Conservation (phyloP, 2,888 invertebrate genomes). For the Caenorhabditis sp. region DNA sequence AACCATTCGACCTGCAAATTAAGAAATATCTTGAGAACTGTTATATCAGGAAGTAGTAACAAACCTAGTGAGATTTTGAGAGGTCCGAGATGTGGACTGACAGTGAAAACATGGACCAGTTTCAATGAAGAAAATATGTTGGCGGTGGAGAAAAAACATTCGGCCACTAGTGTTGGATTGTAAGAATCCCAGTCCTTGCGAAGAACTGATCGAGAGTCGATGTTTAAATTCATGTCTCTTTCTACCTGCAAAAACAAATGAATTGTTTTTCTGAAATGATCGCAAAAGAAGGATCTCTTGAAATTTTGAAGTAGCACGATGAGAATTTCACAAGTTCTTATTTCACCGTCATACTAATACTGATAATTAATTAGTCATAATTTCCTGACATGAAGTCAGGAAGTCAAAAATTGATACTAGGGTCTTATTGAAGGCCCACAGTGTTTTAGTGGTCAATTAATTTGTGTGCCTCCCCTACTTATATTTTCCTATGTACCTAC, state of each 20-base stretch:
- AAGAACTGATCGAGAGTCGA: conserved; percentile 17
- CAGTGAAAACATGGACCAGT: conserved; percentile 88
- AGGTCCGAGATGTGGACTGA: conserved; percentile 90
- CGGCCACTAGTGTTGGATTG: conserved; percentile 96
- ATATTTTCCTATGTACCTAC: too few relatives aligned
- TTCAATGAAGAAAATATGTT: conserved; percentile 95
- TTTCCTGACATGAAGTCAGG: too few relatives aligned
- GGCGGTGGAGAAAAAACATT: conserved; percentile 95
- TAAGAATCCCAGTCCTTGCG: conserved; percentile 88
- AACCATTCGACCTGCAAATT: conserved; percentile 74
- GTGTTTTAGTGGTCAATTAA: too few relatives aligned
- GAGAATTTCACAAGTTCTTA: too few relatives aligned
- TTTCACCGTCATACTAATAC: too few relatives aligned
- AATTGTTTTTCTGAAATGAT: too few relatives aligned
- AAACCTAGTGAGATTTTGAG: conserved; percentile 86
- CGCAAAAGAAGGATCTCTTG: too few relatives aligned
- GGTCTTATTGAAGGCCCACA: too few relatives aligned
- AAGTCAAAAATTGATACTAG: too few relatives aligned
- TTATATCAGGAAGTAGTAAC: neutral
- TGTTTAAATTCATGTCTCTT: conserved; percentile 22
- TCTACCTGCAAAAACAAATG: conserved; percentile 33
- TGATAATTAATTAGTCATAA: too few relatives aligned
- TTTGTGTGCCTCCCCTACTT: too few relatives aligned
- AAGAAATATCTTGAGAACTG: neutral
- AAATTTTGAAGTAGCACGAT: too few relatives aligned